Conservation (phyloP, 2,113 vertebrate genomes). For the Hippoglossus stenolepis region DNA sequence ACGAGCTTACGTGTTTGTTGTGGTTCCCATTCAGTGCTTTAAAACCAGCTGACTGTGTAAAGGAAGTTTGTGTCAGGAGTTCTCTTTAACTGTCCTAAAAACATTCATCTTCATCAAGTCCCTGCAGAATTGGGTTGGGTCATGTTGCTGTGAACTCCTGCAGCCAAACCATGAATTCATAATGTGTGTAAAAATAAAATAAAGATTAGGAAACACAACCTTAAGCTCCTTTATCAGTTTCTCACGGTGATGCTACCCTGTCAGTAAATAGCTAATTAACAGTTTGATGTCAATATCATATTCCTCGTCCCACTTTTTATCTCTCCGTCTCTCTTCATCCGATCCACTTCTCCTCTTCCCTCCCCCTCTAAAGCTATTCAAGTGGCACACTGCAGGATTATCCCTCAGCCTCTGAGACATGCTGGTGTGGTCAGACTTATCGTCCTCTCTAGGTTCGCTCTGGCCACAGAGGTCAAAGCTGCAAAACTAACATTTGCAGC, state of each 20-base stretch:
- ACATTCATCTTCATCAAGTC: too few species aligned
- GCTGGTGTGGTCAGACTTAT: conserved; percentile 65
- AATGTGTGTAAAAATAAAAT: background rate
- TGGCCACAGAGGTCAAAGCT: conserved; percentile 51
- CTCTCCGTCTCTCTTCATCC: conserved; percentile 39
- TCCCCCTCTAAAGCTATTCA: conserved; percentile 79
- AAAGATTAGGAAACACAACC: background rate
- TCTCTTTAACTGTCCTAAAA: too few species aligned
- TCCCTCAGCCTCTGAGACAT: conserved; percentile 77
- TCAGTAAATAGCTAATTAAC: background rate
- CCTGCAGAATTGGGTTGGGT: too few species aligned
- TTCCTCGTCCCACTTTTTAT: conserved; percentile 14
- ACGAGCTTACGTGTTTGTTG: conserved; percentile 77
- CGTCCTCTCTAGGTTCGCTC: conserved; percentile 56
- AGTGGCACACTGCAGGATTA: conserved; percentile 82
- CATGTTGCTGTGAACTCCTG: too few species aligned
- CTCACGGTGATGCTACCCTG: background rate
- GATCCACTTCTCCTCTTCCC: conserved; percentile 55
- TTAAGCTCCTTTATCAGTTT: background rate
- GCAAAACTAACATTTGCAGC: conserved; percentile 27
- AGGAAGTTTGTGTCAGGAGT: background rate
- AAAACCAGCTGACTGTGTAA: conserved; percentile 14
- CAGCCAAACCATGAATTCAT: background rate
- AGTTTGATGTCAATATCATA: conserved; percentile 12
- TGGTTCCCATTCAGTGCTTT: conserved; percentile 65